phyloP scores from a whole-genome alignment of 1,140 invertebrate species.

The Physella acuta region DNA sequence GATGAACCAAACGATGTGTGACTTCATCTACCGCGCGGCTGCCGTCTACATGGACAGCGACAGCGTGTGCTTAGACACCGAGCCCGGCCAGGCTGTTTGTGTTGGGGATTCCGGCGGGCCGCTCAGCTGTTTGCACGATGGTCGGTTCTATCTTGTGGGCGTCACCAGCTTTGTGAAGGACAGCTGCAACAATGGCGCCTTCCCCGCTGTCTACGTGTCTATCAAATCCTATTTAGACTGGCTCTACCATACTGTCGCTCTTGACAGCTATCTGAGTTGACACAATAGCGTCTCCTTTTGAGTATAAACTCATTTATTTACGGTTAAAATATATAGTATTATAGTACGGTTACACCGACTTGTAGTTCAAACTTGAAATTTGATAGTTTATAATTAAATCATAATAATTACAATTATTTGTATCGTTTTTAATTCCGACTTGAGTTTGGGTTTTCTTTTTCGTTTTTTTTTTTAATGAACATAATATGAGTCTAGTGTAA shows the following conservation, averaged over 20 bases:
- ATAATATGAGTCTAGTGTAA: no score
- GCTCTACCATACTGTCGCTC: not conserved
- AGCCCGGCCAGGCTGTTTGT: not conserved
- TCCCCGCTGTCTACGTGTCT: not conserved
- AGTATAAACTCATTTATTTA: no score
- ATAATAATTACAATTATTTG: no score
- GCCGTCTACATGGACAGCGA: not conserved
- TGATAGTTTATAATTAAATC: no score
- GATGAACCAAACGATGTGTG: not conserved
- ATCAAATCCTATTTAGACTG: not conserved
- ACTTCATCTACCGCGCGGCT: not conserved
- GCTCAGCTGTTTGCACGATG: not conserved
- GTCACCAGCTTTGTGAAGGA: not conserved
- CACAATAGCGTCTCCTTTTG: no score
- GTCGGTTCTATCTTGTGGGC: not conserved
- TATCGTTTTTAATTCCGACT: no score
- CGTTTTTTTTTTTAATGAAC: no score
- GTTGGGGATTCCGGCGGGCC: not conserved
- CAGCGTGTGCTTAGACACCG: not conserved
- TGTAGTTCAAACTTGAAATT: no score
- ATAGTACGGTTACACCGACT: no score
- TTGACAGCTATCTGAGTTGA: no score
- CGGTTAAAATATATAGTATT: no score
- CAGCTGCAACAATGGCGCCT: not conserved
- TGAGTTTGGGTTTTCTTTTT: no score